A percentile compares a stretch with the other conserved stretches of the same genome.
phyloP scores from a whole-genome alignment of 2,888 invertebrate species.

The Monopis laevigella region DNA sequence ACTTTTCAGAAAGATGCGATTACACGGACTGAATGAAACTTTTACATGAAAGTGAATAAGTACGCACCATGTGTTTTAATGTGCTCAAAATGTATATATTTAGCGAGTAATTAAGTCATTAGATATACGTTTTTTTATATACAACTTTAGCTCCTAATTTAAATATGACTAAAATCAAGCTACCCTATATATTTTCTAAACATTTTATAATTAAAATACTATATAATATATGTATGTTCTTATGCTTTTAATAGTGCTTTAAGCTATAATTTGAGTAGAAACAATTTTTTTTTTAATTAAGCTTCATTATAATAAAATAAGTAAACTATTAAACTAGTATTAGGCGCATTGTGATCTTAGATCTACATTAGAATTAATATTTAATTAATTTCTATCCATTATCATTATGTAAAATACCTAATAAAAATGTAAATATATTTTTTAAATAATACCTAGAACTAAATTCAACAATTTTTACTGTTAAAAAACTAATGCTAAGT shows the following conservation, averaged over 20 bases:
- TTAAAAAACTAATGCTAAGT: no score
- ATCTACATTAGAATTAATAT: conserved; percentile 21
- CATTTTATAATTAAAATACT: no score
- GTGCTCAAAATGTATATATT: conserved; percentile 35
- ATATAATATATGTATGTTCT: background rate
- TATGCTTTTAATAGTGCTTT: background rate
- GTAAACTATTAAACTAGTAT: conserved; percentile 14
- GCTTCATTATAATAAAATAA: background rate
- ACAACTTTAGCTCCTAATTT: no score
- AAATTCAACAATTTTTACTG: no score
- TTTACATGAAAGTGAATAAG: conserved; percentile 60
- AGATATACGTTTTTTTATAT: conserved; percentile 6
- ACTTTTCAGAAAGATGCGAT: no score
- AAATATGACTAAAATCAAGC: no score
- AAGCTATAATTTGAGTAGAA: background rate
- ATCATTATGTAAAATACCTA: no score
- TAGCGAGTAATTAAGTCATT: no score
- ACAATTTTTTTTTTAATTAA: background rate
- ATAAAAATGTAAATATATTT: no score
- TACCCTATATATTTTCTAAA: no score
- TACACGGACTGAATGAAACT: no score
- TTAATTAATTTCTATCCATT: background rate
- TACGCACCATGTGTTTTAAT: conserved; percentile 64
- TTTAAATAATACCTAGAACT: no score
- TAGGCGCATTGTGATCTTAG: conserved; percentile 42